Evolutionary conservation across 2,113 vertebrate genomes (phyloP).

Genomic region (rat (Rattus norvegicus)): DNA sequence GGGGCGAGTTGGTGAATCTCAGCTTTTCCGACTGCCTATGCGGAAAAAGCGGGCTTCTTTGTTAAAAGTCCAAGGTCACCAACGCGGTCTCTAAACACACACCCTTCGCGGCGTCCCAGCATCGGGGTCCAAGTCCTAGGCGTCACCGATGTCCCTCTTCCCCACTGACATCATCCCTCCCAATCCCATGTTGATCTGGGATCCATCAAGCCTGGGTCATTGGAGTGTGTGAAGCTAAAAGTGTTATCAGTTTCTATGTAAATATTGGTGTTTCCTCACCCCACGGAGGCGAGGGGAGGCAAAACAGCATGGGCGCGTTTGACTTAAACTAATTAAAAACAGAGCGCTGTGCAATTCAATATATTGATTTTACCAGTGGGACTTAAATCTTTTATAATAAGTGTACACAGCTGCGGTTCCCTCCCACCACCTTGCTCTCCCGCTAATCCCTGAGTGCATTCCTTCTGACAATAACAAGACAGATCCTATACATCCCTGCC

Average conservation of each 20-base stretch:
- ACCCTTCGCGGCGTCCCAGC: background rate
- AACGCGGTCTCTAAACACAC: rapidly evolving
- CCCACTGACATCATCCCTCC: conserved; percentile 61
- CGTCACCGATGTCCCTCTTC: background rate
- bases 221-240: conserved; percentile 75
- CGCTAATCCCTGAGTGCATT: conserved; percentile 83
- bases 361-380: conserved; percentile 89
- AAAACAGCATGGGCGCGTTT: conserved; percentile 81
- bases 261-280: conserved; percentile 88
- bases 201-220: conserved; percentile 71
- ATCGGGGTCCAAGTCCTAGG: background rate
- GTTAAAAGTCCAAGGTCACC: background rate
- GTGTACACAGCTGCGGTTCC: conserved; percentile 86
- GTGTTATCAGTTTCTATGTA: conserved; percentile 86
- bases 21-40: rapidly evolving
- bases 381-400: conserved; percentile 86
- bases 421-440: conserved; percentile 76
- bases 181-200: conserved; percentile 64
- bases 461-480: conserved; percentile 87
- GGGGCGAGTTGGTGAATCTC: background rate
- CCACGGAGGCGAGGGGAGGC: conserved; percentile 75
- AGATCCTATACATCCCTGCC: conserved; percentile 87
- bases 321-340: conserved; percentile 89
- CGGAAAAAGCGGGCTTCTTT: background rate
- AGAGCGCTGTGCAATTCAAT: conserved; percentile 87